These are phyloP conservation scores for Clarias batrachus DNA, from an alignment of 2,113 vertebrate genomes.

Conservation along the genomic window DNA sequence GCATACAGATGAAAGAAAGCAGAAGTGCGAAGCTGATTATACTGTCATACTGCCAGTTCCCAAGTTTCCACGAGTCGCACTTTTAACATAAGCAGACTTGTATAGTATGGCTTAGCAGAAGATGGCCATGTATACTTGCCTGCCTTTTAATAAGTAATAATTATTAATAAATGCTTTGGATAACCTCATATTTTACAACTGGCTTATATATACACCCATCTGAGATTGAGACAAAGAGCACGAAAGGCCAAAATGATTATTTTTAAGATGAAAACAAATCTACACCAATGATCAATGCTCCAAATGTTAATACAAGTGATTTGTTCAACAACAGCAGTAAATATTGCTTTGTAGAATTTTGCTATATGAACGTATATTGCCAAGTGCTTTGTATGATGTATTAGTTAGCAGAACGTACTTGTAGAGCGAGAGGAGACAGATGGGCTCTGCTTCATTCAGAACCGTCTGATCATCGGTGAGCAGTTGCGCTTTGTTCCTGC, in stretches of 20 bases:
- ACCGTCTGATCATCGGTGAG: slow-evolving; percentile 74
- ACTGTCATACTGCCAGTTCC: neutral
- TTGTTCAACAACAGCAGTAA: neutral
- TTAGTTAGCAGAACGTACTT: slow-evolving; percentile 65
- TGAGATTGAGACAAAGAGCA: neutral
- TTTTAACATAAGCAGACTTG: neutral
- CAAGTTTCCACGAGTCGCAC: neutral
- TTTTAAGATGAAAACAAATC: neutral
- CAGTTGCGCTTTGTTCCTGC: slow-evolving; percentile 82
- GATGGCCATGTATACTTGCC: neutral
- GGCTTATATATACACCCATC: neutral
- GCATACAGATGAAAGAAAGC: slow-evolving; percentile 40
- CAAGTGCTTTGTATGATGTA: neutral
- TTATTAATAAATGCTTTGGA: neutral
- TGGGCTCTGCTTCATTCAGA: slow-evolving; percentile 59
- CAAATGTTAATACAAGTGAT: neutral
- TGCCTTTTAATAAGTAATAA: neutral
- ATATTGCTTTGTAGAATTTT: neutral
- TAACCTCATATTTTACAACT: neutral
- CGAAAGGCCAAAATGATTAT: neutral
- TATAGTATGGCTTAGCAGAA: neutral
- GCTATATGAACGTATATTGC: neutral
- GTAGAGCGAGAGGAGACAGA: slow-evolving; percentile 78
- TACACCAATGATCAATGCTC: neutral
- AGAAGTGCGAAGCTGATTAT: slow-evolving; percentile 30